Conservation (phyloP, 2,797 vertebrate genomes). For the Babyrousa celebensis region DNA sequence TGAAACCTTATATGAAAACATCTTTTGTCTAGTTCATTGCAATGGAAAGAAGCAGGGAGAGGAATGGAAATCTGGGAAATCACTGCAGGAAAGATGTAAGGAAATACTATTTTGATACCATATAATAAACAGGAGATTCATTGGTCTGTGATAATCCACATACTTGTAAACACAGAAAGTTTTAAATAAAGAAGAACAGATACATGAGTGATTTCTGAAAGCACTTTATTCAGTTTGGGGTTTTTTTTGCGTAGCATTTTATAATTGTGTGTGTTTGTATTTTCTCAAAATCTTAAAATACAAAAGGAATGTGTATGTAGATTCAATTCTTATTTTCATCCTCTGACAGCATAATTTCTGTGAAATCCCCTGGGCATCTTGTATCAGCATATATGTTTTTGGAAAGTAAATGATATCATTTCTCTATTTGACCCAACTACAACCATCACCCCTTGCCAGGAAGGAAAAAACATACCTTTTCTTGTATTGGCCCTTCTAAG, state of each 20-base stretch:
- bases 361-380: conserved; percentile 53
- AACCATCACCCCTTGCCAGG: conserved; percentile 12
- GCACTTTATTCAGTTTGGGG: background rate
- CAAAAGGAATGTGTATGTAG: background rate
- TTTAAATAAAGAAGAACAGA: conserved; percentile 15
- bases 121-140: background rate
- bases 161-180: background rate
- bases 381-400: conserved; percentile 27
- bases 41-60: background rate
- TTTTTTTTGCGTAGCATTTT: conserved; percentile 2
- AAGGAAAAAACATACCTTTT: conserved; percentile 25
- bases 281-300: conserved; percentile 1
- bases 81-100: background rate
- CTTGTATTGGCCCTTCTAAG: conserved; percentile 57
- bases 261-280: background rate
- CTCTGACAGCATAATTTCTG: background rate
- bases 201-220: conserved; percentile 40
- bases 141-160: conserved; percentile 36
- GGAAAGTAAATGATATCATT: conserved; percentile 24
- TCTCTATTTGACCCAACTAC: background rate
- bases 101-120: conserved; percentile 34
- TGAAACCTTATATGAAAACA: background rate
- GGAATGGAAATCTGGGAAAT: background rate
- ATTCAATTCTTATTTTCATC: conserved; percentile 54
- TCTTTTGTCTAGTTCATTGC: background rate